These are phyloP conservation scores for Oceanodroma leucorhoa DNA, from an alignment of 2,797 vertebrate genomes.

Conservation along the genomic window DNA sequence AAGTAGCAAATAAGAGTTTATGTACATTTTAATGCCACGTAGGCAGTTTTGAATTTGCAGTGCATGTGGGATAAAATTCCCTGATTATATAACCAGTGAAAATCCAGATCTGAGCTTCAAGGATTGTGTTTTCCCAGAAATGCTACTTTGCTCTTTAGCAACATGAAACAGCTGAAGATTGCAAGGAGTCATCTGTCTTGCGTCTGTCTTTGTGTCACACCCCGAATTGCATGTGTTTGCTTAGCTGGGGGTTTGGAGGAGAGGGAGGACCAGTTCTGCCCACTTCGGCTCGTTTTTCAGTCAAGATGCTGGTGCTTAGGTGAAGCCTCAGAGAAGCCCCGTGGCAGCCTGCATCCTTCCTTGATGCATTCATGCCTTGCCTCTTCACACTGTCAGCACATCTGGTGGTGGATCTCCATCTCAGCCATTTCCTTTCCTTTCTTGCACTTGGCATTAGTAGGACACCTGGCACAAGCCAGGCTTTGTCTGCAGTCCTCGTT, in stretches of 20 bases:
- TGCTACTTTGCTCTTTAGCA: neutral
- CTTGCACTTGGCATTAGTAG: neutral
- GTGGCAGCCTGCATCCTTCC: neutral
- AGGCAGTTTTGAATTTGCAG: neutral
- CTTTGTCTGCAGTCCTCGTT: neutral
- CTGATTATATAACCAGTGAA: neutral
- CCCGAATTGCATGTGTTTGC: rapidly evolving
- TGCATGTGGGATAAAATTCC: neutral
- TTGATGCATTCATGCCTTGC: neutral
- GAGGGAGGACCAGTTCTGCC: neutral
- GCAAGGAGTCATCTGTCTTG: neutral
- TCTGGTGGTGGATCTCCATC: neutral
- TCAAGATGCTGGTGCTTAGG: neutral
- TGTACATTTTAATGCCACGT: neutral
- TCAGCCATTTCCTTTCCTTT: neutral
- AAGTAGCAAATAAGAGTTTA: neutral
- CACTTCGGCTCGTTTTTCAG: neutral
- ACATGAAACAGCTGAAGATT: neutral
- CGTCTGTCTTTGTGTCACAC: neutral
- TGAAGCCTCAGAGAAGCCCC: neutral
- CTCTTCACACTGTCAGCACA: neutral
- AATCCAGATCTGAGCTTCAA: neutral
- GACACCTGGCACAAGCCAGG: neutral
- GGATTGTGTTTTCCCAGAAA: neutral
- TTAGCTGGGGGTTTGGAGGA: neutral